Evolutionary conservation across 2,888 invertebrate species (phyloP).

Genomic region (Scotopteryx bipunctaria): DNA sequence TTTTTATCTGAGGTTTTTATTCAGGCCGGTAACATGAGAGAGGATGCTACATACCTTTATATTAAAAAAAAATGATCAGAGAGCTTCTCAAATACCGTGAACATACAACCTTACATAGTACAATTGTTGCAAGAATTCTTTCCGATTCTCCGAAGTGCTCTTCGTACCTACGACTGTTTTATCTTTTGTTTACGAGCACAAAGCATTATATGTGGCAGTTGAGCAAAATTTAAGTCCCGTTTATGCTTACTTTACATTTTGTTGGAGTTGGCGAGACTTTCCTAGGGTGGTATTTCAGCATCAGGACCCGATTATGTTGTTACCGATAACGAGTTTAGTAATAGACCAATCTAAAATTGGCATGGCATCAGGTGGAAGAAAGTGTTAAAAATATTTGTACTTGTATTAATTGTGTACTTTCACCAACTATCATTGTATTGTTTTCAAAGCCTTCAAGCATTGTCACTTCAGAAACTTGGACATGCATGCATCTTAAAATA

Average conservation of each 20-base stretch:
- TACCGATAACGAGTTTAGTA: background rate
- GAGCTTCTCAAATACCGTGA: constrained; percentile 4
- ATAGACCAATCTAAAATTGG: background rate
- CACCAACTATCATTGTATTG: too few relatives aligned
- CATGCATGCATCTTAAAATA: too few relatives aligned
- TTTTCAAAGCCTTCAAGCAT: too few relatives aligned
- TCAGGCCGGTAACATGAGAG: too few relatives aligned
- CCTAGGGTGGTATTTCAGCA: background rate
- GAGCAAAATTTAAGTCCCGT: constrained; percentile 50
- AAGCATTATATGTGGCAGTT: constrained; percentile 54
- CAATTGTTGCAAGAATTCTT: constrained; percentile 17
- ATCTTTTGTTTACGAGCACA: constrained; percentile 53
- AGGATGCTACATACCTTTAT: too few relatives aligned
- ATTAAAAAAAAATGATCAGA: too few relatives aligned
- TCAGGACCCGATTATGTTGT: constrained; percentile 8
- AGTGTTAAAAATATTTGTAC: background rate
- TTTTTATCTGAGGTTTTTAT: too few relatives aligned
- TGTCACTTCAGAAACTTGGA: too few relatives aligned
- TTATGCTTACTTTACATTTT: constrained; percentile 54
- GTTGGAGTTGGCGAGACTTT: constrained; percentile 35
- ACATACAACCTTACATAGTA: background rate
- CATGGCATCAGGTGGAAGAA: background rate
- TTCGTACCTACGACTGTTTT: constrained; percentile 40
- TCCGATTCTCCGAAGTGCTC: constrained; percentile 17
- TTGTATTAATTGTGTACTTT: too few relatives aligned